These are phyloP conservation scores for Ammodytes marinus DNA, from an alignment of 2,113 vertebrate genomes.

Conservation along the genomic window DNA sequence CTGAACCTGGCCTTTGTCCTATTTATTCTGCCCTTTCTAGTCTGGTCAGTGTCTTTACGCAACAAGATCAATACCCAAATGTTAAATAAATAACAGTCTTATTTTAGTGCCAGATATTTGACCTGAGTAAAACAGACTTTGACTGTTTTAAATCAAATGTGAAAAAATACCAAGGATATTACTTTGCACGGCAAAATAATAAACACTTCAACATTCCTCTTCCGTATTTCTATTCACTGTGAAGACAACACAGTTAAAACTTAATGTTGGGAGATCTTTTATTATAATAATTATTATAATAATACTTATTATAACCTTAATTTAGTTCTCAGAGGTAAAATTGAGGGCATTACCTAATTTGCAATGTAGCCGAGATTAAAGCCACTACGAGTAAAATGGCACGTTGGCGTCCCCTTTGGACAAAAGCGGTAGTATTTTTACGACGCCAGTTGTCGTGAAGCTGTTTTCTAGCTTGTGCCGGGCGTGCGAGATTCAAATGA, in stretches of 20 bases:
- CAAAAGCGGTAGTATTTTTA: no score
- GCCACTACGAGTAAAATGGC: no score
- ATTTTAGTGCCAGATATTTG: neutral
- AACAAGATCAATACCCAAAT: neutral
- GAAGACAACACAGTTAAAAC: neutral
- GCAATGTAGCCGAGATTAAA: no score
- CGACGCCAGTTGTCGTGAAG: no score
- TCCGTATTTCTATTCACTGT: neutral
- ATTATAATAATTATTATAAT: no score
- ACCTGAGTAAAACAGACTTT: neutral
- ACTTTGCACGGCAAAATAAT: neutral
- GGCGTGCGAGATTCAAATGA: no score
- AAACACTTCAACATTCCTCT: neutral
- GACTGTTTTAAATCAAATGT: neutral
- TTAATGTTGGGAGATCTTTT: neutral
- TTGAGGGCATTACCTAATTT: no score
- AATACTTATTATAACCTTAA: no score
- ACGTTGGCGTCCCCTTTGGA: no score
- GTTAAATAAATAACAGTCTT: constrained; percentile 29
- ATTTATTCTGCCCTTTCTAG: neutral
- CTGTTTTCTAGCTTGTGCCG: no score
- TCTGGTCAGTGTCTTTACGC: neutral
- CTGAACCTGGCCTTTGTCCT: constrained; percentile 17
- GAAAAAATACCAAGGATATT: neutral
- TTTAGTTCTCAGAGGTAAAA: no score